Evolutionary conservation across 2,113 vertebrate genomes (phyloP).

Genomic region (Trematomus loennbergii): DNA sequence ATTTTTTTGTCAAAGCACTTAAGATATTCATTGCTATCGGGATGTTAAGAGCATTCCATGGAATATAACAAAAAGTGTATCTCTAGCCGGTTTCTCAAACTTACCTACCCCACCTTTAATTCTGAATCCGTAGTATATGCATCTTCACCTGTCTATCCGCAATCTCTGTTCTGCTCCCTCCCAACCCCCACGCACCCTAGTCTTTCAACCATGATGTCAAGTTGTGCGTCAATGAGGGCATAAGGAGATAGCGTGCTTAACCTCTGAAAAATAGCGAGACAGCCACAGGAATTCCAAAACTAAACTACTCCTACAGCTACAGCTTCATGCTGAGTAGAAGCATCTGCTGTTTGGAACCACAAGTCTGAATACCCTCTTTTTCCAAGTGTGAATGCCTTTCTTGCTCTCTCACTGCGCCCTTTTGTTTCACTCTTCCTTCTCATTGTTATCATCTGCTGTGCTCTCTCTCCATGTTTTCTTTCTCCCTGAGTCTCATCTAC

Average conservation of each 20-base stretch:
- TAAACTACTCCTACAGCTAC: constrained; percentile 57
- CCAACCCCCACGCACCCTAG: not conserved
- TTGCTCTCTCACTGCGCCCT: constrained; percentile 2
- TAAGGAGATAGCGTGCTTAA: constrained; percentile 43
- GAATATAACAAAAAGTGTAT: too few species aligned
- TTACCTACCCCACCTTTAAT: too few species aligned
- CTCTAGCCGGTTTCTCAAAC: too few species aligned
- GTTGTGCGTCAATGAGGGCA: constrained; percentile 36
- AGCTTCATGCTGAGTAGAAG: constrained; percentile 51
- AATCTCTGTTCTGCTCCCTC: not conserved
- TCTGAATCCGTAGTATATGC: not conserved
- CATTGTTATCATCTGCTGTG: constrained; percentile 4
- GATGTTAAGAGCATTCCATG: too few species aligned
- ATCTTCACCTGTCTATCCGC: not conserved
- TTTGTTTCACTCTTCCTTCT: not conserved
- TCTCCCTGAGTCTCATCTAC: constrained; percentile 9
- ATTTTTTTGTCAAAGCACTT: too few species aligned
- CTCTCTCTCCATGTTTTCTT: not conserved
- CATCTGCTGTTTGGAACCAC: constrained; percentile 64
- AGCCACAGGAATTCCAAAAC: constrained; percentile 61
- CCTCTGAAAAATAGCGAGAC: constrained; percentile 36
- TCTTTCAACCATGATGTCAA: constrained; percentile 11
- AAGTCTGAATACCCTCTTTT: constrained; percentile 17
- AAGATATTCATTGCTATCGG: too few species aligned
- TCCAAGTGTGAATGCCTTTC: constrained; percentile 30